phyloP scores from a whole-genome alignment of 2,888 invertebrate species.

The Eupithecia pulchellata region DNA sequence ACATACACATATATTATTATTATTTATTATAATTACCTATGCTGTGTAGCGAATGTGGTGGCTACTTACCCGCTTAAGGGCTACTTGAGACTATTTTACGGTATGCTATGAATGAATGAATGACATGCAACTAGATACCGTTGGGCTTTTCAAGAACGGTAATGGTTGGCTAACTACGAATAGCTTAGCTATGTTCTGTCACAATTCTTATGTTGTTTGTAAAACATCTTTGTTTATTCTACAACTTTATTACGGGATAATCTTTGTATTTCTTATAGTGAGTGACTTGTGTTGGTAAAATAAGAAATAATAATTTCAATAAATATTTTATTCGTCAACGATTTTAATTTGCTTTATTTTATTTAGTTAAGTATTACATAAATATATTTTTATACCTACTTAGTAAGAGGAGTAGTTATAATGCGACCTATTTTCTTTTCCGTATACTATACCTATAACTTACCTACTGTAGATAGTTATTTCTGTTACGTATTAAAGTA shows the following conservation, averaged over 20 bases:
- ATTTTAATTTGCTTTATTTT: too few species aligned
- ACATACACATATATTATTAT: too few species aligned
- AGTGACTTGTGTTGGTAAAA: background rate
- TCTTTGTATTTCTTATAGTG: too few species aligned
- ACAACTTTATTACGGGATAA: constrained; percentile 1
- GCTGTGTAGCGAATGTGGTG: background rate
- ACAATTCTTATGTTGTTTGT: background rate
- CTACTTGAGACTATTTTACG: constrained; percentile 2
- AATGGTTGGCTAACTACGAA: constrained; percentile 13
- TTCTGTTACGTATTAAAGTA: too few species aligned
- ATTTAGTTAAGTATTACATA: too few species aligned
- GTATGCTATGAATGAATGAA: constrained; percentile 9
- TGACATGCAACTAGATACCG: constrained; percentile 11
- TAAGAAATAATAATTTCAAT: background rate
- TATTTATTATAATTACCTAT: background rate
- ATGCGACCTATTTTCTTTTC: too few species aligned
- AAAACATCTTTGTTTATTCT: background rate
- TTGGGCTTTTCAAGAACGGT: constrained; percentile 9
- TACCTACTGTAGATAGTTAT: too few species aligned
- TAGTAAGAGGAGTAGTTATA: too few species aligned
- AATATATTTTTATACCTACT: too few species aligned
- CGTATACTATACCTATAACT: too few species aligned
- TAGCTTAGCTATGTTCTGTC: constrained; percentile 14
- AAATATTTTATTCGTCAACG: background rate
- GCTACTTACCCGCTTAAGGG: constrained; percentile 1